Evolutionary conservation across 2,888 invertebrate species (phyloP), one percentile per base, ranked within the genome.

Genomic region (Dermolepida albohirtum): DNA sequence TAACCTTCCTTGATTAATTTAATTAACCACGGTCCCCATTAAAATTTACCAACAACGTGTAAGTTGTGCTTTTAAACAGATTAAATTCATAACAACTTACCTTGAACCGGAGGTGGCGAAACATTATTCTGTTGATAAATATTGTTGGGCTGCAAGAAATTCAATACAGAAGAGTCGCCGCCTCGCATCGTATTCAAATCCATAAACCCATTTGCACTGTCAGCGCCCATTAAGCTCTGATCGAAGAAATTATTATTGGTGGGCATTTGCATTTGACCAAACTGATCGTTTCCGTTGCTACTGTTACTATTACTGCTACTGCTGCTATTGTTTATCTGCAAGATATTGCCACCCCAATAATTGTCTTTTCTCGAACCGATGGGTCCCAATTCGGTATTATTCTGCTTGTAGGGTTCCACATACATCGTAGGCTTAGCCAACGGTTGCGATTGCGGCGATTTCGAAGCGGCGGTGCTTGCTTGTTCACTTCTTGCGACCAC

Each of bases 401-500:
- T 76, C 54, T 79, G 78, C 69, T 80, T 80, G 66, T 80, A 80
- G 1, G 82, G 82, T 70, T 83, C 82, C 14, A 82, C 82, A 66
- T 80, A 82, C 77, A 82, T 77, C 2, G 81, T 82, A 5, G 83
- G 82, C 70, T 83, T 83, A 54, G 71, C 66, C 67, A 34, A 29
- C 29, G 74, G 39, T 57, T 74, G 74, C 8, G 70, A 66, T 51
- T 77, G 73, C 51, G 71, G 68, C 0, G 74, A 70, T 65, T 80
- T 78, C 27, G 70, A 73, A 66, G 78, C 75, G 22, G 72, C 76
- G 11, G 78, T 76, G 14, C 52, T 54, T 2, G 65, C 52, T 12
- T 59, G 69, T 14, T 86, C 87, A 73, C 79, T 87, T 10, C 88
- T 79, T 0, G 88, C 87, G 0, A 88, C 88, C 1, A 88, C 88